Percentiles rank a stretch among this genome's conserved stretches.
phyloP scores from a whole-genome alignment of 2,797 vertebrate genomes.

The Poecilia velifera region DNA sequence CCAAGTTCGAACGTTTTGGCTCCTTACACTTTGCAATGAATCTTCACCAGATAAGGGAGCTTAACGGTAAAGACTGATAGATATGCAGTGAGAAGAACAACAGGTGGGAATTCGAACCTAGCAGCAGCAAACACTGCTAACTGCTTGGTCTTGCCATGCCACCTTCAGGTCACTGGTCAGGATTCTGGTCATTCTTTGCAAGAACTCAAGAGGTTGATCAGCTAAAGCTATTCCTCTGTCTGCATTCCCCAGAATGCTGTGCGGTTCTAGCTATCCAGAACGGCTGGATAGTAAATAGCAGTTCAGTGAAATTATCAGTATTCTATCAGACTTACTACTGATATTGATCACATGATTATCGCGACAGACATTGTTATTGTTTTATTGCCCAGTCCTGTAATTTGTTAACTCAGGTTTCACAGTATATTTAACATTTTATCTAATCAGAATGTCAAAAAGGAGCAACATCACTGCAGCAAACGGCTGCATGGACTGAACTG shows the following conservation, averaged over 20 bases:
- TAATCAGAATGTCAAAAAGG: neutral
- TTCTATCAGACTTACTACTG: no score
- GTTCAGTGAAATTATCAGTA: no score
- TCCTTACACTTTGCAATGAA: neutral
- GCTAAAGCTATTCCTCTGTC: no score
- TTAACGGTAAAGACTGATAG: neutral
- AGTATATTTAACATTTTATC: neutral
- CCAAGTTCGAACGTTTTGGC: neutral
- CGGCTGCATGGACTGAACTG: neutral
- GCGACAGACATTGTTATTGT: no score
- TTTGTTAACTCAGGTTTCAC: neutral
- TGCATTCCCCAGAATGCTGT: no score
- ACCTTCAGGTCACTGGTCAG: no score
- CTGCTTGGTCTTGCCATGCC: no score
- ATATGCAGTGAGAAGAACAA: neutral
- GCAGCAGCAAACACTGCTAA: neutral
- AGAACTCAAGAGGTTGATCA: neutral
- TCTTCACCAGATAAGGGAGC: neutral
- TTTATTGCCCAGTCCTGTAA: neutral
- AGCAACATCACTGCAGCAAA: neutral
- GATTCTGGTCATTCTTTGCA: neutral
- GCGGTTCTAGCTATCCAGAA: no score
- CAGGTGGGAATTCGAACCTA: neutral
- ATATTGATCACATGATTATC: no score
- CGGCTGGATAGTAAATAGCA: no score